Conservation (phyloP, 2,113 vertebrate genomes). For the Hiodon alosoides region DNA sequence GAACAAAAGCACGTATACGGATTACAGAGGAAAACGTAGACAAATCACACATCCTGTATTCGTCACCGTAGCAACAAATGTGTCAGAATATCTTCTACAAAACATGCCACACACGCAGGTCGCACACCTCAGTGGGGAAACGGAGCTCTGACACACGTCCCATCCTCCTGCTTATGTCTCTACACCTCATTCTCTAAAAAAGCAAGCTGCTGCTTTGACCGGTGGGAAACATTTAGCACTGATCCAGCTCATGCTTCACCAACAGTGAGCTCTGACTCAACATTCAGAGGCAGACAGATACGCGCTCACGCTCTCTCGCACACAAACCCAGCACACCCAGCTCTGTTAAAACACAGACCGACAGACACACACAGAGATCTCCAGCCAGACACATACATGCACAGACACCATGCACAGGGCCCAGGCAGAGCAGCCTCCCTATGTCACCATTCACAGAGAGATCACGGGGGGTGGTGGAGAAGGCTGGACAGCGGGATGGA, state of each 20-base stretch:
- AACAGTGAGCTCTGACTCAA: no score
- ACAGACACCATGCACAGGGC: neutral
- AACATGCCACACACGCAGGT: neutral
- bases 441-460: neutral
- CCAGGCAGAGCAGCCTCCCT: constrained; percentile 1
- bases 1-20: neutral
- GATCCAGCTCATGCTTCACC: no score
- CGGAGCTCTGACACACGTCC: neutral
- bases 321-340: no score
- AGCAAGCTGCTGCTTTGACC: no score
- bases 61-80: constrained; percentile 4
- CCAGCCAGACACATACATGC: neutral
- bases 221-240: no score
- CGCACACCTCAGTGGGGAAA: neutral
- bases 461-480: constrained; percentile 1
- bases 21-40: neutral
- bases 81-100: neutral
- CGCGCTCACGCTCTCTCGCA: no score
- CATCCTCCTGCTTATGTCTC: neutral
- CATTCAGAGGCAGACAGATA: no score
- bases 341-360: neutral
- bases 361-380: neutral
- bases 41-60: neutral
- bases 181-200: neutral
- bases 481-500: constrained; percentile 19